A percentile compares a stretch with the other conserved stretches of the same genome.
Conservation (phyloP, 2,113 vertebrate species). For the Nothoprocta perdicaria region DNA sequence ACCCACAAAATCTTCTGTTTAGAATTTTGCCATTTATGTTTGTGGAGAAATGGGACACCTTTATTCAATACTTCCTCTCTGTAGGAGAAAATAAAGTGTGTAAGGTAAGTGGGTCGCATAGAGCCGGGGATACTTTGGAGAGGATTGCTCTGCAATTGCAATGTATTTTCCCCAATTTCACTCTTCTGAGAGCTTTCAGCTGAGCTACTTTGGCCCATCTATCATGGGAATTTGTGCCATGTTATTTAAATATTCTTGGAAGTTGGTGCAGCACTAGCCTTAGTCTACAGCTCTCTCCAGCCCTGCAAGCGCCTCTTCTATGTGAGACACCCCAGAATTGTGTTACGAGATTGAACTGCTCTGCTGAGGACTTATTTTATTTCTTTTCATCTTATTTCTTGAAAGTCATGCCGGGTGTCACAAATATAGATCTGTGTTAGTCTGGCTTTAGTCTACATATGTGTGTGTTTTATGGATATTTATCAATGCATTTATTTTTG, state of each 20-base stretch:
- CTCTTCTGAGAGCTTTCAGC: background rate
- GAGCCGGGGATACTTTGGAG: background rate
- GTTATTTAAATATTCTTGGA: background rate
- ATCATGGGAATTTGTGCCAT: background rate
- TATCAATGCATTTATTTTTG: background rate
- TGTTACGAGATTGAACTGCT: background rate
- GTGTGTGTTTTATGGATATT: background rate
- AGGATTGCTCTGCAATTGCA: background rate
- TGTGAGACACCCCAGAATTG: background rate
- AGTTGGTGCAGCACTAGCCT: background rate
- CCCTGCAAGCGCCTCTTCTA: background rate
- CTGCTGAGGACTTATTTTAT: background rate
- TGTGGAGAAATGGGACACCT: background rate
- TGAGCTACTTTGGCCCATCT: background rate
- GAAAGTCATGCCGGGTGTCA: background rate
- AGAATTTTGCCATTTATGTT: background rate
- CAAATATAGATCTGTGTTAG: background rate
- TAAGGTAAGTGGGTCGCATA: background rate
- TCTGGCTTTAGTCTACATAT: background rate
- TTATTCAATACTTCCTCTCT: background rate
- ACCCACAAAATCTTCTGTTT: background rate
- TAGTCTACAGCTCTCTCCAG: background rate
- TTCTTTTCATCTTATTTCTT: background rate
- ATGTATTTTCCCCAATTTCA: background rate
- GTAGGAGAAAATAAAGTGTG: background rate